Evolutionary conservation across 2,797 vertebrate species (phyloP).

Genomic region (Crenichthys baileyi): DNA sequence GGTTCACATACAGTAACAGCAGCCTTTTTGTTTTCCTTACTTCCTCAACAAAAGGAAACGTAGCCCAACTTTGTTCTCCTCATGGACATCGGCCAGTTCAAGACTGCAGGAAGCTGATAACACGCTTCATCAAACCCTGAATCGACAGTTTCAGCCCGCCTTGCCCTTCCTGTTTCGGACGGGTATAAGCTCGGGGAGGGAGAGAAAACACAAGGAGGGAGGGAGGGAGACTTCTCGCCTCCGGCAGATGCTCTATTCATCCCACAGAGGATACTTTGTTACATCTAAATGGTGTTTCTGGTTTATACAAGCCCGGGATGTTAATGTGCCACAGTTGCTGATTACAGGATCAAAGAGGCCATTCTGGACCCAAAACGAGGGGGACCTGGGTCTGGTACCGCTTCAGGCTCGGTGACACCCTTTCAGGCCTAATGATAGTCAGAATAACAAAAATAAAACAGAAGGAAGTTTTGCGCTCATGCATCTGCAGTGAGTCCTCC

Average conservation of each 20-base stretch:
- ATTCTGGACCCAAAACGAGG: slow-evolving; percentile 65
- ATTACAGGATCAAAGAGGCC: slow-evolving; percentile 72
- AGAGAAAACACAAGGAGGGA: slow-evolving; percentile 20
- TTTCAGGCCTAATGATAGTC: slow-evolving; percentile 7
- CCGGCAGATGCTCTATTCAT: slow-evolving; percentile 81
- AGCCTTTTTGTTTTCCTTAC: slow-evolving; percentile 48
- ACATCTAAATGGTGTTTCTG: slow-evolving; percentile 76
- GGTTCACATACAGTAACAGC: slow-evolving; percentile 14
- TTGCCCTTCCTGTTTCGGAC: slow-evolving; percentile 75
- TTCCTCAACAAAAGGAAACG: slow-evolving; percentile 55
- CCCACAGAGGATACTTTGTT: slow-evolving; percentile 84
- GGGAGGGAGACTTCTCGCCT: slow-evolving; percentile 59
- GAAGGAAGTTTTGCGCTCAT: slow-evolving; percentile 14
- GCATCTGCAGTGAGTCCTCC: slow-evolving; percentile 13
- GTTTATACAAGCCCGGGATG: slow-evolving; percentile 73
- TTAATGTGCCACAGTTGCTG: slow-evolving; percentile 76
- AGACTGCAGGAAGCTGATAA: slow-evolving; percentile 79
- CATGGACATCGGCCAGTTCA: slow-evolving; percentile 38
- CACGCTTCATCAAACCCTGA: slow-evolving; percentile 72
- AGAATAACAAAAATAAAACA: slow-evolving; percentile 4
- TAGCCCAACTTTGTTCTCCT: slow-evolving; percentile 75
- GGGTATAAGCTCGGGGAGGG: slow-evolving; percentile 54
- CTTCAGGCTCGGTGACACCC: slow-evolving; percentile 4
- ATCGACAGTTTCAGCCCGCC: slow-evolving; percentile 74
- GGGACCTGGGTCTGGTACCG: slow-evolving; percentile 38